These are phyloP conservation scores for Syngnathus scovelli DNA, from an alignment of 2,113 vertebrate species.

Conservation along the genomic window DNA sequence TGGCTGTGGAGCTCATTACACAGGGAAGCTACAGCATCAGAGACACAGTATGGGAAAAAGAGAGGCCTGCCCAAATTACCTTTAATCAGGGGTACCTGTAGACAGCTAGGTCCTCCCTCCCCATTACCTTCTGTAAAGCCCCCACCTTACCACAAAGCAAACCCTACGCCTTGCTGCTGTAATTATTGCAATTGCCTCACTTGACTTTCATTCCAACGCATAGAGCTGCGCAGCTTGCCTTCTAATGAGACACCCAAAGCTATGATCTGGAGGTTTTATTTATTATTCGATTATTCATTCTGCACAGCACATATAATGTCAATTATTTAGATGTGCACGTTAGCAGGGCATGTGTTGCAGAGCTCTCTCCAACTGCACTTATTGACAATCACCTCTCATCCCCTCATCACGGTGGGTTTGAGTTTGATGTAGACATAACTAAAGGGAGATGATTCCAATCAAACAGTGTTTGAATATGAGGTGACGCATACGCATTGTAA, in stretches of 20 bases:
- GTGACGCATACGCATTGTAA: neutral
- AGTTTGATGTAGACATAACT: conserved; percentile 34
- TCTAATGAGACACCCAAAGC: conserved; percentile 64
- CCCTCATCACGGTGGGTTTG: conserved; percentile 39
- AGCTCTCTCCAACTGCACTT: conserved; percentile 33
- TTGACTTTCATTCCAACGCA: conserved; percentile 61
- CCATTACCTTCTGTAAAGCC: conserved; percentile 40
- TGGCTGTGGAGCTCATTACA: conserved; percentile 75
- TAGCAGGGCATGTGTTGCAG: conserved; percentile 28
- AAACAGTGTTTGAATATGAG: conserved; percentile 17
- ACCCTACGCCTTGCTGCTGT: conserved; percentile 39
- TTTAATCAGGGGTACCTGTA: conserved; percentile 77
- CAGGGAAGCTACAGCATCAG: conserved; percentile 52
- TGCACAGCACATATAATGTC: conserved; percentile 65
- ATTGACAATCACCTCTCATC: conserved; percentile 43
- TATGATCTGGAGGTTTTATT: conserved; percentile 58
- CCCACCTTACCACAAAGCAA: conserved; percentile 23
- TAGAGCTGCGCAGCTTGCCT: conserved; percentile 56
- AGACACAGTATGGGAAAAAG: conserved; percentile 53
- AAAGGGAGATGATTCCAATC: conserved; percentile 26
- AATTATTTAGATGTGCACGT: conserved; percentile 68
- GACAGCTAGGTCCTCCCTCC: conserved; percentile 57
- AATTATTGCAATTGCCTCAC: conserved; percentile 67
- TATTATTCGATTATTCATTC: conserved; percentile 65
- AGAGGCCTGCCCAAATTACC: conserved; percentile 72